Evolutionary conservation across 2,888 invertebrate species (phyloP).

Genomic region (Steinernema scapterisci): DNA sequence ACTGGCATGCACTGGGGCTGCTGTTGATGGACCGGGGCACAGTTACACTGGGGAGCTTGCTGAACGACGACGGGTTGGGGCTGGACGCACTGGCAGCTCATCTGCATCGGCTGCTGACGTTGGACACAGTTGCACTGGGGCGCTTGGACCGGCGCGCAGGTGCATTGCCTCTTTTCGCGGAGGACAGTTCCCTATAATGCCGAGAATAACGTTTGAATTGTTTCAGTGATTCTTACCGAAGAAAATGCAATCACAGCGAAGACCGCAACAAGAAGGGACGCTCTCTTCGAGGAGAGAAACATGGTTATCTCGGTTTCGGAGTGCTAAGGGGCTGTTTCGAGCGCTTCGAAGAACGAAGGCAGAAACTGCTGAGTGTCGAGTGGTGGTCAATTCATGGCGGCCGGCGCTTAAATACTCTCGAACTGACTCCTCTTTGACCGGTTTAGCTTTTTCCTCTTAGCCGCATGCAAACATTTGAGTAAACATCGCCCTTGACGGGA

Average conservation of each 20-base stretch:
- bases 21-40: conserved; percentile 1
- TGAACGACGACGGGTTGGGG: conserved; percentile 2
- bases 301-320: neutral
- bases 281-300: conserved; percentile 3
- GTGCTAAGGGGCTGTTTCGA: conserved; percentile 1
- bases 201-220: neutral
- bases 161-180: conserved; percentile 29
- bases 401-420: conserved; percentile 18
- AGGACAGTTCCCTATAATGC: neutral
- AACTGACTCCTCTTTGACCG: conserved; percentile 28
- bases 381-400: neutral
- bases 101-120: neutral
- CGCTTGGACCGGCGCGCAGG: conserved; percentile 6
- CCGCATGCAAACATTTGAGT: conserved; percentile 23
- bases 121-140: conserved; percentile 28
- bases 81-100: conserved; percentile 21
- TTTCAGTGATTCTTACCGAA: neutral
- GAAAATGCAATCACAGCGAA: neutral
- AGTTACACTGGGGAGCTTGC: neutral
- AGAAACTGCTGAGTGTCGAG: neutral
- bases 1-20: conserved; percentile 9
- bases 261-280: neutral
- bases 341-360: conserved; percentile 11
- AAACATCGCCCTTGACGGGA: conserved; percentile 24
- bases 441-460: conserved; percentile 29